Base-by-base conservation (phyloP, 2,888 invertebrate genomes). In the Andrena haemorrhoa region DNA sequence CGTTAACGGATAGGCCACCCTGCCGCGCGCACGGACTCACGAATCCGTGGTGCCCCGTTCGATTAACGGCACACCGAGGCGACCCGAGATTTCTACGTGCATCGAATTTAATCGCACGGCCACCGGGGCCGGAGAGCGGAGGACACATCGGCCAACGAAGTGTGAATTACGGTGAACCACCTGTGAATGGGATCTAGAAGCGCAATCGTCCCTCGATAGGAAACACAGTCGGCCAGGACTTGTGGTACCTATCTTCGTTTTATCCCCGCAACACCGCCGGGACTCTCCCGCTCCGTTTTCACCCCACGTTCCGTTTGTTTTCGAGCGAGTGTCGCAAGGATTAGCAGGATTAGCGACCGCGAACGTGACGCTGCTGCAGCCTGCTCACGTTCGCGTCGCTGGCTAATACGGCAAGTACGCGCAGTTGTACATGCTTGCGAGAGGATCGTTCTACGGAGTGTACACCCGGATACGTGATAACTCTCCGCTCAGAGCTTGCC, bases 321-420 rank as follows among this genome's bases (percentile, higher is more conserved):
- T 10, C 16, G 2, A 53, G 61, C 16, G 66, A 16, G 31, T 35
- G n/a, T n/a, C n/a, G 8, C 10, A 16, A 10, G 23, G 47, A 53
- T 60, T 58, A 29, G 23, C 61, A 47, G 61, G 33, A 23, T 31
- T 12, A 8, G 29, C 49, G 1, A 35, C 8, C 58, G 26, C 53
- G 26, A 23, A 26, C 10, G 41, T 73, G 31, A 56, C 5, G 20
- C 71, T 35, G n/a, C 5, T n/a, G 6, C n/a, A 29, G 61, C 7
- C 56, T 56, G 35, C 33, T 56, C 51, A 31, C 29, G 12, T 7
- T 29, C 29, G 56, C 10, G 56, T 35, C 65, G 31, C 58, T 58
- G 49, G 51, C 64, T 53, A 76, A 79, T 79, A 79, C 51, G 73
- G 79, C 73, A 81, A 81, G 79, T 81, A 56, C 31, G 33, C 10